phyloP scores from a whole-genome alignment of 2,888 invertebrate genomes.

The Bembecia ichneumoniformis region DNA sequence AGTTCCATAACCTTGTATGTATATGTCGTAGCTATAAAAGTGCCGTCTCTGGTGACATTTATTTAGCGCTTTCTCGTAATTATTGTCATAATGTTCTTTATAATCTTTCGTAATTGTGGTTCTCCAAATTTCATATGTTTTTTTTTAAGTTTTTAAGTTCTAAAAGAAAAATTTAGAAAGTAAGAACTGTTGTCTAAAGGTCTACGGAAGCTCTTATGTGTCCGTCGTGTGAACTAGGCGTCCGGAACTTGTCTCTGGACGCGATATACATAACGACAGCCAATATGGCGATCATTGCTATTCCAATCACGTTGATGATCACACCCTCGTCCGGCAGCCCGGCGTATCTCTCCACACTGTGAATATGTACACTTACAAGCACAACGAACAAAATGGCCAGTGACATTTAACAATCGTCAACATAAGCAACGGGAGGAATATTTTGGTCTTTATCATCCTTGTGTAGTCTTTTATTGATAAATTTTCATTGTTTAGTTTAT shows the following conservation, averaged over 20 bases:
- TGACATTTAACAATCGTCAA: slow-evolving; percentile 2
- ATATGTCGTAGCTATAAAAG: too few relatives aligned
- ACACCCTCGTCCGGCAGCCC: slow-evolving; percentile 76
- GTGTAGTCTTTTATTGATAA: too few relatives aligned
- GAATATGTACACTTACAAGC: slow-evolving; percentile 49
- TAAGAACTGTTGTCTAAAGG: slow-evolving; percentile 39
- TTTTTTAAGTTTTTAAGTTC: too few relatives aligned
- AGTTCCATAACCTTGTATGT: too few relatives aligned
- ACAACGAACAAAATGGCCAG: slow-evolving; percentile 15
- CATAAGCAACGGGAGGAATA: background rate
- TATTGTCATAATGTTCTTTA: too few relatives aligned
- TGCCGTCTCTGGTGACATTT: too few relatives aligned
- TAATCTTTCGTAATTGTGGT: too few relatives aligned
- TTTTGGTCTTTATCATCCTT: too few relatives aligned
- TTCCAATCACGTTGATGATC: slow-evolving; percentile 79
- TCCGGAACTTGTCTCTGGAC: slow-evolving; percentile 71
- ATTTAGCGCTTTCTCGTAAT: too few relatives aligned
- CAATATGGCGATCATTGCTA: slow-evolving; percentile 75
- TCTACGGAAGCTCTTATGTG: slow-evolving; percentile 73
- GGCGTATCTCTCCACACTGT: slow-evolving; percentile 69
- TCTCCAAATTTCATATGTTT: too few relatives aligned
- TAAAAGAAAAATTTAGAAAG: too few relatives aligned
- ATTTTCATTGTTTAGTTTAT: too few relatives aligned
- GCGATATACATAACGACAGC: slow-evolving; percentile 78
- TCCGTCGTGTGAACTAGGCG: slow-evolving; percentile 47